A percentile compares a stretch with the other conserved stretches of the same genome.
phyloP scores from a whole-genome alignment of 2,113 vertebrate species.

The Anarhynchus alexandrinus region DNA sequence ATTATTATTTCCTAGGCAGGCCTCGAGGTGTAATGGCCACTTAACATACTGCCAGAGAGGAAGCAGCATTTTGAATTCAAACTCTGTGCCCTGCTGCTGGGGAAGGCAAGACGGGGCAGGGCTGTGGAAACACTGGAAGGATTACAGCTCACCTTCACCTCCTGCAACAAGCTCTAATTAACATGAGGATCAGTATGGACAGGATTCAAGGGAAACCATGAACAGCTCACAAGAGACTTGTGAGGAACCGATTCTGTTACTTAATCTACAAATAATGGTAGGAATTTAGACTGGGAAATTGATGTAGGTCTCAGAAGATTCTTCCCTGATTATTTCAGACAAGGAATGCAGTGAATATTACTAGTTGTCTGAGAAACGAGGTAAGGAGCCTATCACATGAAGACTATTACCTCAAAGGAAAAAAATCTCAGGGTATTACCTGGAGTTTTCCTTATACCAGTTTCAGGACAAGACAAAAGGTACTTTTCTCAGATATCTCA shows the following conservation, averaged over 20 bases:
- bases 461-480: background rate
- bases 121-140: background rate
- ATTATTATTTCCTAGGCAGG: background rate
- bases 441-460: background rate
- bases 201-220: background rate
- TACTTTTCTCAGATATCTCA: background rate
- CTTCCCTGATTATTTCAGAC: background rate
- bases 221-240: background rate
- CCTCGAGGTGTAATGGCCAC: background rate
- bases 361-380: background rate
- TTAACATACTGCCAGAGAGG: background rate
- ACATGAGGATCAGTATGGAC: background rate
- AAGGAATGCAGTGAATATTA: background rate
- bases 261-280: background rate
- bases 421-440: background rate
- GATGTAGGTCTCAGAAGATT: background rate
- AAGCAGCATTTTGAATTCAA: background rate
- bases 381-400: background rate
- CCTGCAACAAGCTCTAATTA: background rate
- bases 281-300: background rate
- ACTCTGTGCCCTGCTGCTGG: background rate
- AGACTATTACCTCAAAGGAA: background rate
- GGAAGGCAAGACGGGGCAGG: background rate
- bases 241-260: background rate
- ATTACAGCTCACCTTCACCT: background rate